Percentiles rank a stretch among this genome's conserved stretches.
phyloP scores from a whole-genome alignment of 2,113 vertebrate species.

The Ranitomeya imitator region DNA sequence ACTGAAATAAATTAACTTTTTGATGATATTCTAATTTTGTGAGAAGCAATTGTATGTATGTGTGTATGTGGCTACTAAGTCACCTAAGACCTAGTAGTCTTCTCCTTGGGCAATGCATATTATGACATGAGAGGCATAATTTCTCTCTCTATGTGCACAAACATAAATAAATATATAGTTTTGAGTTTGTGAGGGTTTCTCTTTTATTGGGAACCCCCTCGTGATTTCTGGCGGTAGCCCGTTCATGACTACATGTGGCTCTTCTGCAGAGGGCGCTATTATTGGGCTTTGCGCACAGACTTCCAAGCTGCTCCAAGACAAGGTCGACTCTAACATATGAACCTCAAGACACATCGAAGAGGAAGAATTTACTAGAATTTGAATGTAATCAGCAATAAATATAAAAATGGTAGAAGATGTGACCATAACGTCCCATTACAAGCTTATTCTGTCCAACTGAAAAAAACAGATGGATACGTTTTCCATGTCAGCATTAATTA shows the following conservation, averaged over 20 bases:
- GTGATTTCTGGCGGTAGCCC: not conserved
- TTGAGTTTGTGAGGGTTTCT: too few species aligned
- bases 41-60: too few species aligned
- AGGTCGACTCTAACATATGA: constrained; percentile 42
- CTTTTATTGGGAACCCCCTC: too few species aligned
- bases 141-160: too few species aligned
- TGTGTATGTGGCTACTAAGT: too few species aligned
- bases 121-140: too few species aligned
- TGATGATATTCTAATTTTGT: too few species aligned
- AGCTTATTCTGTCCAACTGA: constrained; percentile 31
- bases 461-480: constrained; percentile 44
- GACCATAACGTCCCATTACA: constrained; percentile 13
- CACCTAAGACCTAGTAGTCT: too few species aligned
- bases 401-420: constrained; percentile 32
- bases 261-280: not conserved
- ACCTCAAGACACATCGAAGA: not conserved
- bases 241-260: not conserved
- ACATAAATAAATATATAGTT: too few species aligned
- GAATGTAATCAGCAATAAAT: constrained; percentile 40
- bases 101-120: too few species aligned
- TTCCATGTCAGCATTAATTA: constrained; percentile 40
- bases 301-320: not conserved
- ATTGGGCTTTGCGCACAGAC: not conserved
- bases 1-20: too few species aligned
- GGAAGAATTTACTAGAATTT: constrained; percentile 22